Conservation (phyloP, 2,888 invertebrate genomes). For the Drosophila kuntzei region DNA sequence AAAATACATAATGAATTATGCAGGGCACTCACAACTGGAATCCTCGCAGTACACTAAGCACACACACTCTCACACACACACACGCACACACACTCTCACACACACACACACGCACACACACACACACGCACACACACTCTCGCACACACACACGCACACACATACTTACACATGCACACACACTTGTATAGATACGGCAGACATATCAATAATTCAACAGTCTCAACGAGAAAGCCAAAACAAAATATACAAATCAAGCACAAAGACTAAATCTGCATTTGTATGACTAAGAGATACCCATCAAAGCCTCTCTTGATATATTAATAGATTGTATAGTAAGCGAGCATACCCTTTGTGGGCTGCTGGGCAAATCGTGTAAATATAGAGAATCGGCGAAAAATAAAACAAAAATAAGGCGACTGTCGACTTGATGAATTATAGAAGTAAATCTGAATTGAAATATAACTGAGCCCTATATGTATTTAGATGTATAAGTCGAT, state of each 20-base stretch:
- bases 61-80: slow-evolving; percentile 7
- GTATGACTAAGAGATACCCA: slow-evolving; percentile 22
- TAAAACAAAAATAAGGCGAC: slow-evolving; percentile 33
- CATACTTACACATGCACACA: slow-evolving; percentile 17
- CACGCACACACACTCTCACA: slow-evolving; percentile 18
- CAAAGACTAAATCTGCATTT: slow-evolving; percentile 3
- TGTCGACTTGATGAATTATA: slow-evolving; percentile 74
- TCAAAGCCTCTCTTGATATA: not conserved
- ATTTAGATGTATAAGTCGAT: slow-evolving; percentile 23
- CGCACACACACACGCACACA: slow-evolving; percentile 7
- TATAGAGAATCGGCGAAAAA: slow-evolving; percentile 13
- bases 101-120: slow-evolving; percentile 11
- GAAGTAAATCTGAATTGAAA: slow-evolving; percentile 75
- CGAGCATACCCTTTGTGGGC: slow-evolving; percentile 6
- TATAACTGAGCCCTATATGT: slow-evolving; percentile 56
- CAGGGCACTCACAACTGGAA: slow-evolving; percentile 55
- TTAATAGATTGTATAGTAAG: not conserved
- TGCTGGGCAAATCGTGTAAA: slow-evolving; percentile 6
- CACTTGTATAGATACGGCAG: slow-evolving; percentile 39
- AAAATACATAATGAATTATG: slow-evolving; percentile 62
- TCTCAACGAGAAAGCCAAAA: slow-evolving; percentile 56
- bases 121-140: slow-evolving; percentile 9
- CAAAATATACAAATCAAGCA: slow-evolving; percentile 54
- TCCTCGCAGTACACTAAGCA: slow-evolving; percentile 51
- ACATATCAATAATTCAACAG: slow-evolving; percentile 76